Percentiles rank a stretch among this genome's conserved stretches.
Evolutionary conservation across 2,797 vertebrate species (phyloP).

Genomic region (Helostoma temminkii): DNA sequence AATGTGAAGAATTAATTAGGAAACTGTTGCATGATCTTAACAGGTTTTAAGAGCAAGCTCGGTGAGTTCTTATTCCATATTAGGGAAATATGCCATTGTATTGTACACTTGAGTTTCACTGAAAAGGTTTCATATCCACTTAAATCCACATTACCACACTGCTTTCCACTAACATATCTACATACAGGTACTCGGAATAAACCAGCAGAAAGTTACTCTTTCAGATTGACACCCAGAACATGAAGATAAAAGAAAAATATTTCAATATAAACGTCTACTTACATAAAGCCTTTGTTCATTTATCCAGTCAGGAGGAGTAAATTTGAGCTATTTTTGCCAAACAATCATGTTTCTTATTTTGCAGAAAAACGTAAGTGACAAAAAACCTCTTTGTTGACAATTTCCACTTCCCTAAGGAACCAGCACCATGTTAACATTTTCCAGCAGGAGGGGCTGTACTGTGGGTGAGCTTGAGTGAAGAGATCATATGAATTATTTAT

Average conservation of each 20-base stretch:
- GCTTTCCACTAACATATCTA: neutral
- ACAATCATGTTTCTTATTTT: constrained; percentile 58
- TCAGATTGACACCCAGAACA: neutral
- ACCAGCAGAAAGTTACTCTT: constrained; percentile 4
- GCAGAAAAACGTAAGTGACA: constrained; percentile 50
- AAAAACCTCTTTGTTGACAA: constrained; percentile 74
- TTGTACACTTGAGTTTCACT: too few species aligned
- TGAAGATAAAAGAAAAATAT: neutral
- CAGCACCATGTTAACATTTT: constrained; percentile 62
- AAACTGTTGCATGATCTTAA: too few species aligned
- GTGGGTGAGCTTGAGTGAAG: constrained; percentile 44
- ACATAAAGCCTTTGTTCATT: neutral
- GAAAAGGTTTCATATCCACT: too few species aligned
- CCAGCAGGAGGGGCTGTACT: constrained; percentile 11
- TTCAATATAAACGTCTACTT: neutral
- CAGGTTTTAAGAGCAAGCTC: too few species aligned
- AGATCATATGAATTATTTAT: constrained; percentile 83
- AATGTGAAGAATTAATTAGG: too few species aligned
- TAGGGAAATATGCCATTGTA: too few species aligned
- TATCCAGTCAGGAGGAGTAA: constrained; percentile 10
- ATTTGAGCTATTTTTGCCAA: constrained; percentile 51
- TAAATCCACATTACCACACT: too few species aligned
- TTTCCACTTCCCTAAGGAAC: constrained; percentile 72
- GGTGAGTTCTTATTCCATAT: too few species aligned
- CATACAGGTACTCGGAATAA: too few species aligned